A percentile compares a stretch with the other conserved stretches of the same genome.
phyloP scores from a whole-genome alignment of 1,140 invertebrate species.

The Cyclargus thomasi region DNA sequence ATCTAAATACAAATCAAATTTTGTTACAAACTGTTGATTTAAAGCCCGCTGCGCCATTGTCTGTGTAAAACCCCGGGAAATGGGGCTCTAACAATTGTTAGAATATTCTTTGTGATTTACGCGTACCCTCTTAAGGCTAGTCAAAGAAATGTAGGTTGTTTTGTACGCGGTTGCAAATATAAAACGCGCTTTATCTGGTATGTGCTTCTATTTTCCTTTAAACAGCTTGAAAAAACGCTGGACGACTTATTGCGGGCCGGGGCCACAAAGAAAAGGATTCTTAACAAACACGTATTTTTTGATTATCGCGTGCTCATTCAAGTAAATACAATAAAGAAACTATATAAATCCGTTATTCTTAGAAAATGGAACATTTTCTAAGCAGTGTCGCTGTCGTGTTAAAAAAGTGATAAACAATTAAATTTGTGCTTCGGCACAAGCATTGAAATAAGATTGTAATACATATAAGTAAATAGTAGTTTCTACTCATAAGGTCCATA shows the following conservation, averaged over 20 bases:
- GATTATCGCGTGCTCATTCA: not conserved
- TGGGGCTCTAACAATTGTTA: conserved; percentile 7
- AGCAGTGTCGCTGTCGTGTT: too few relatives aligned
- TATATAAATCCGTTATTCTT: too few relatives aligned
- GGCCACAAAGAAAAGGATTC: not conserved
- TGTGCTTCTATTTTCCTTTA: conserved; percentile 3
- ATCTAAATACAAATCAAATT: not conserved
- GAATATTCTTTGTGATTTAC: conserved; percentile 14
- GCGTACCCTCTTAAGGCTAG: conserved; percentile 11
- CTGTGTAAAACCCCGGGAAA: conserved; percentile 1
- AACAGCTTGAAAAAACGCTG: conserved; percentile 1
- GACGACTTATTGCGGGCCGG: not conserved
- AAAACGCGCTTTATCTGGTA: not conserved
- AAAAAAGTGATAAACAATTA: too few relatives aligned
- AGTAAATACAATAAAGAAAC: not conserved
- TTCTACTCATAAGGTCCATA: too few relatives aligned
- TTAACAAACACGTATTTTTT: not conserved
- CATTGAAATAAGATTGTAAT: too few relatives aligned
- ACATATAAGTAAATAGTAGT: too few relatives aligned
- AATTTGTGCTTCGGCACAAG: too few relatives aligned
- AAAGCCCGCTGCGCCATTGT: not conserved
- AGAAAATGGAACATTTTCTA: not conserved
- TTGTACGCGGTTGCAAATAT: conserved; percentile 10
- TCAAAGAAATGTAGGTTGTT: conserved; percentile 14
- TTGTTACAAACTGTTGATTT: not conserved